A percentile compares a stretch with the other conserved stretches of the same genome.
Conservation (phyloP, 2,113 vertebrate genomes). For the Eurypyga helias region DNA sequence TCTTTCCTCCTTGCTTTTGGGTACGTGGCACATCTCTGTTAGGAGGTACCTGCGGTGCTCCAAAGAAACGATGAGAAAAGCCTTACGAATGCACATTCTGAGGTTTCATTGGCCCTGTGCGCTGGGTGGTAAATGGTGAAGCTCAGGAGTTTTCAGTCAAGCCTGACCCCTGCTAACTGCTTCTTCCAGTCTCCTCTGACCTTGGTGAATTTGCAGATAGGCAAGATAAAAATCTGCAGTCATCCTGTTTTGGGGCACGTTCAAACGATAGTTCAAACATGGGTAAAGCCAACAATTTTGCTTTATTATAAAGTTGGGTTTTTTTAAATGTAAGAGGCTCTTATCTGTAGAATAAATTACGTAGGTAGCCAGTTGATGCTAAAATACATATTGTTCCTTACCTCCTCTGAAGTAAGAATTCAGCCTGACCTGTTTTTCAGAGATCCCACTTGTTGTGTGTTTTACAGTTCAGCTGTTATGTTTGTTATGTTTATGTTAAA, state of each 20-base stretch:
- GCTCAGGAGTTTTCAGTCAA: background rate
- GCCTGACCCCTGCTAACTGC: background rate
- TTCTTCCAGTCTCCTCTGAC: background rate
- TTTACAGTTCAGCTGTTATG: background rate
- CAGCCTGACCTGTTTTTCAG: background rate
- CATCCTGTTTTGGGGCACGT: too few relatives aligned
- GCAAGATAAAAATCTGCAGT: background rate
- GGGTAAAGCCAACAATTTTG: background rate
- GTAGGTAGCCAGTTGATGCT: background rate
- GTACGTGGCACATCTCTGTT: background rate
- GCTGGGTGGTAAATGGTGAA: background rate
- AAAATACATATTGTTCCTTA: background rate
- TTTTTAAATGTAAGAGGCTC: background rate
- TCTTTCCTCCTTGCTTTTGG: background rate
- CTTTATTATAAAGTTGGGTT: background rate
- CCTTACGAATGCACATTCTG: background rate
- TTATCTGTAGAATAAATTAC: background rate
- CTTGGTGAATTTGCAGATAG: too few relatives aligned
- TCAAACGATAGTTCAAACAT: background rate
- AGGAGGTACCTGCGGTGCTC: background rate
- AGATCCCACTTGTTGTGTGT: background rate
- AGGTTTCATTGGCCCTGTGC: background rate
- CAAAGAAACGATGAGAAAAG: background rate
- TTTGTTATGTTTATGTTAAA: background rate
- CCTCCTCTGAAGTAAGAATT: background rate